Evolutionary conservation across 2,797 vertebrate genomes (phyloP).

Genomic region (Cossypha dichroa): DNA sequence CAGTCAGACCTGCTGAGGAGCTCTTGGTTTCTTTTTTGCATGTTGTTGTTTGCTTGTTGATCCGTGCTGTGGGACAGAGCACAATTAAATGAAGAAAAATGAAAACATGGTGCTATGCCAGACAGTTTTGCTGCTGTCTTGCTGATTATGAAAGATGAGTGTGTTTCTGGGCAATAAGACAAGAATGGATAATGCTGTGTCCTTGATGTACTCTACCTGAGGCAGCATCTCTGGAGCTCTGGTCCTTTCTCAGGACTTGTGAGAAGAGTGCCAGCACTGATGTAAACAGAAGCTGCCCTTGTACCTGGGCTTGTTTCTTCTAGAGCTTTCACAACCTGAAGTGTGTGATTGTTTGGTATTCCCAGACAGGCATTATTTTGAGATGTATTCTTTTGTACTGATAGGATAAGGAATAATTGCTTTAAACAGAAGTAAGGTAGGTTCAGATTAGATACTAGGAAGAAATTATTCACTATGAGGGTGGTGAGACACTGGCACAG

Average conservation of each 20-base stretch:
- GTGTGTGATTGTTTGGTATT: not conserved
- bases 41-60: slow-evolving; percentile 45
- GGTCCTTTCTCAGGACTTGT: not conserved
- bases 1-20: not conserved
- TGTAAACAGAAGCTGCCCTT: not conserved
- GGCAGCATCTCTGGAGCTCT: not conserved
- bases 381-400: not conserved
- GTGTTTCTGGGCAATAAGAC: slow-evolving; percentile 26
- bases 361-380: not conserved
- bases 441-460: not conserved
- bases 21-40: not conserved
- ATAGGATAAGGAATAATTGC: not conserved
- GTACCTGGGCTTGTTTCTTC: not conserved
- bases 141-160: slow-evolving; percentile 46
- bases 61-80: not conserved
- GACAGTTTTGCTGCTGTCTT: slow-evolving; percentile 33
- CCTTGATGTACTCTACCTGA: not conserved
- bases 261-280: not conserved
- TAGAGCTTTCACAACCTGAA: not conserved
- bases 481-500: not conserved
- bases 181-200: not conserved
- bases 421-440: not conserved
- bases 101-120: slow-evolving; percentile 18
- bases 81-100: slow-evolving; percentile 64
- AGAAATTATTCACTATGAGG: not conserved